Percentiles rank a stretch among this genome's conserved stretches.
phyloP scores from a whole-genome alignment of 92 coral and sea anemone species.

The Bergia sp. region DNA sequence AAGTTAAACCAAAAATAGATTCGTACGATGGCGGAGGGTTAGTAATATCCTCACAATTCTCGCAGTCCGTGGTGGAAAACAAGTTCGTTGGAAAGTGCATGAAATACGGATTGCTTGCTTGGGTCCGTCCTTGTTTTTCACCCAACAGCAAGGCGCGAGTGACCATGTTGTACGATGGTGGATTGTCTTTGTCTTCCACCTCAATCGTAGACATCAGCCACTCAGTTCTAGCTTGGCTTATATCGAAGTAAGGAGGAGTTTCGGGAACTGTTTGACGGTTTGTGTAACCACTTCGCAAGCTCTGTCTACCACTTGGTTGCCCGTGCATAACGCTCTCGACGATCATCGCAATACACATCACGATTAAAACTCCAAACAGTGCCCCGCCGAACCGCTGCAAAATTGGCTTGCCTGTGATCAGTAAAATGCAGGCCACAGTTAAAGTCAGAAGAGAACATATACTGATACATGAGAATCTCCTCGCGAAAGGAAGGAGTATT shows the following conservation, averaged over 20 bases:
- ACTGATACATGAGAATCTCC: slow-evolving; percentile 7
- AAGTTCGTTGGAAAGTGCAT: slow-evolving; percentile 24
- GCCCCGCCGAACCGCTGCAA: slow-evolving; percentile 39
- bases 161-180: slow-evolving; percentile 12
- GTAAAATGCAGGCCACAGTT: slow-evolving; percentile 25
- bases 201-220: slow-evolving; percentile 43
- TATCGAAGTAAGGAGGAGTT: slow-evolving; percentile 29
- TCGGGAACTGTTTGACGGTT: background rate
- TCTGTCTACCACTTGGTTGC: background rate
- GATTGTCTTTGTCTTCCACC: slow-evolving; percentile 16
- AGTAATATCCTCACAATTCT: slow-evolving; percentile 29
- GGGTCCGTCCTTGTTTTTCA: background rate
- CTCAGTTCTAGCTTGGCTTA: slow-evolving; percentile 27
- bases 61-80: slow-evolving; percentile 41
- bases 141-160: background rate
- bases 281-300: background rate
- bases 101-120: slow-evolving; percentile 10
- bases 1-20: background rate
- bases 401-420: background rate
- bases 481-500: background rate
- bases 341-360: slow-evolving; percentile 23
- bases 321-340: slow-evolving; percentile 24
- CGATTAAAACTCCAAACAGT: slow-evolving; percentile 22
- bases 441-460: background rate
- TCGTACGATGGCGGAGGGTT: slow-evolving; percentile 42